Evolutionary conservation across 2,888 invertebrate species (phyloP), one percentile per base, ranked within the genome.

Genomic region (Oeneis ivallda): DNA sequence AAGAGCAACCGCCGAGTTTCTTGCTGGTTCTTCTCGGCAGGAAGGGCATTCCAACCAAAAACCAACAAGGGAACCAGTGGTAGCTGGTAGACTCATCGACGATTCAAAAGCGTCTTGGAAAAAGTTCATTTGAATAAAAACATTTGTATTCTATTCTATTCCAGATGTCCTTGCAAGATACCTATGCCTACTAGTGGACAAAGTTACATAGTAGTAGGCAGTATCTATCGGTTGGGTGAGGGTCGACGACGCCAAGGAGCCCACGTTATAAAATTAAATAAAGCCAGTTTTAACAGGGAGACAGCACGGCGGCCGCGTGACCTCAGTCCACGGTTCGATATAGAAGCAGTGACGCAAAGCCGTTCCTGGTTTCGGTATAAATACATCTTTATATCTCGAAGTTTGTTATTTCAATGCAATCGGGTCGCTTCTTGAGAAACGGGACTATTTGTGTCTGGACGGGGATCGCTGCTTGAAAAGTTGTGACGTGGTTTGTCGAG

Each of bases 291-390:
- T 15, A n/a, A 26, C 49, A 50, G 19, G 13, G 41, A 50, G 49
- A 50, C 49, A 50, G 49, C 49, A 11, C 49, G 49, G 49, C 49
- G 49, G 49, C 26, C 49, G 49, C 26, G 49, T 50, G 49, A 50
- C 49, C 49, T 50, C 49, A 26, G 49, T 11, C 49, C 49, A 13
- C 49, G 11, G 49, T 26, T 10, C 49, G 49, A 50, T 50, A 50
- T 53, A 32, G 53, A n/a, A 34, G 2, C 34, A 8, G 19, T 34
- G 15, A 53, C 34, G 15, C 34, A 19, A 50, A 50, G 8, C 49
- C 19, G 49, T 26, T 50, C 49, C 49, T 50, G 53, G 34, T 9
- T 53, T 13, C 53, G 11, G 53, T 37, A 50, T 11, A 50, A 50
- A 50, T 50, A 50, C 10, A 50, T 50, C 13, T 50, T 50, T 50